Conservation (phyloP, 2,797 vertebrate species). For the Catostomus latipinnis region DNA sequence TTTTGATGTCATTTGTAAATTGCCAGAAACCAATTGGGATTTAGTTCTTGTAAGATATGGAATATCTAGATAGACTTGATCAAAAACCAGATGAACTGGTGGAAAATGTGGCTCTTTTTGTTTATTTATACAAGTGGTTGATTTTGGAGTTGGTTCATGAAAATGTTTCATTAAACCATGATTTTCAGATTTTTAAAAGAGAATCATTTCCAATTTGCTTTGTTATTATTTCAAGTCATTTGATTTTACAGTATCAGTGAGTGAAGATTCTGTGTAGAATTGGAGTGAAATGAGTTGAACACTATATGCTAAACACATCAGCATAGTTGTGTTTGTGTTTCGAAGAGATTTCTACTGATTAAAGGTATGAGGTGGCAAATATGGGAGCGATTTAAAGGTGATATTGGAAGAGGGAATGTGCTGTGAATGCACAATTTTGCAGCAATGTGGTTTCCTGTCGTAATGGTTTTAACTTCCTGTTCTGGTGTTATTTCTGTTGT, state of each 20-base stretch:
- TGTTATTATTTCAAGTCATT: neutral
- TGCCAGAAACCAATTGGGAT: neutral
- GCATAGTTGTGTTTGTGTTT: neutral
- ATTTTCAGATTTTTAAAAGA: neutral
- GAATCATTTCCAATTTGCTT: neutral
- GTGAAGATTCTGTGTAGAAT: neutral
- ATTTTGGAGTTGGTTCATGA: neutral
- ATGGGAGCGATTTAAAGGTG: conserved; percentile 51
- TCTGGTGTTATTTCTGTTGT: conserved; percentile 68
- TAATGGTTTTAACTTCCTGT: conserved; percentile 76
- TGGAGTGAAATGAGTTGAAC: neutral
- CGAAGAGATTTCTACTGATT: neutral
- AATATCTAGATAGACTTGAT: too few species aligned
- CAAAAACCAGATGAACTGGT: neutral
- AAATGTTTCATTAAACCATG: conserved; percentile 18
- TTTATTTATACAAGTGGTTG: conserved; percentile 11
- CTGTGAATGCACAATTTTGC: conserved; percentile 62
- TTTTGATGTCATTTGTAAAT: conserved; percentile 10
- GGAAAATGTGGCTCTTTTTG: neutral
- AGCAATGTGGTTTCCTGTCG: conserved; percentile 75
- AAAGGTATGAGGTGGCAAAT: conserved; percentile 4
- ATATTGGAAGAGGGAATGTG: conserved; percentile 51
- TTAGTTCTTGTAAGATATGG: neutral
- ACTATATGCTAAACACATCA: neutral
- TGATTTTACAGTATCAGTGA: neutral